These are phyloP conservation scores for Dioctria linearis DNA, from an alignment of 2,888 invertebrate species.

Conservation along the genomic window DNA sequence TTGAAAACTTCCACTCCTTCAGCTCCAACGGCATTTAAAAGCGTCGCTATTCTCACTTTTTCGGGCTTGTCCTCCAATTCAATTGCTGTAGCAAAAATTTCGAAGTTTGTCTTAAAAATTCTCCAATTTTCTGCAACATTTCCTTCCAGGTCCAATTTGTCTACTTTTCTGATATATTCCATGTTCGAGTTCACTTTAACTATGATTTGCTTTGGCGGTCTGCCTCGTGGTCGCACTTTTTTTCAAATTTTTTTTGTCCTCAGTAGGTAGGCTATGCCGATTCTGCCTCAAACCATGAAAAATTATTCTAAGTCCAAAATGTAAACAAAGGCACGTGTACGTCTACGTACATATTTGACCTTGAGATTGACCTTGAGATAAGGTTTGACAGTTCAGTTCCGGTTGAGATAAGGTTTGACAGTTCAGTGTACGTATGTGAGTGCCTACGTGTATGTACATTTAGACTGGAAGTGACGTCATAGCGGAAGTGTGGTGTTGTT, in stretches of 20 bases:
- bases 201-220: conserved; percentile 51
- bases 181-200: conserved; percentile 43
- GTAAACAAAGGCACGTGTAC: no score
- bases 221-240: conserved; percentile 51
- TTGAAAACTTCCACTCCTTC: conserved; percentile 58
- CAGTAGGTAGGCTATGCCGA: no score
- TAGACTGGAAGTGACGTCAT: no score
- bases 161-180: conserved; percentile 52
- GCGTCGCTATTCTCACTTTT: conserved; percentile 60
- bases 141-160: conserved; percentile 55
- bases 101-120: conserved; percentile 60
- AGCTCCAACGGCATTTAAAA: conserved; percentile 61
- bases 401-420: no score
- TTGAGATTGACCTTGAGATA: no score
- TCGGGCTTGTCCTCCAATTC: conserved; percentile 60
- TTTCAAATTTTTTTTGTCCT: conserved; percentile 13
- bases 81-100: conserved; percentile 61
- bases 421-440: no score
- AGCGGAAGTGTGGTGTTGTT: no score
- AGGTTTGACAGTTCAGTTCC: no score
- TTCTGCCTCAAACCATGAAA: no score
- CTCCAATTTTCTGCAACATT: conserved; percentile 55
- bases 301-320: no score
- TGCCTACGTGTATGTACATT: no score
- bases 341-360: no score